A percentile compares a stretch with the other conserved stretches of the same genome.
phyloP scores from a whole-genome alignment of 2,888 invertebrate genomes.

The Sialis fuliginosa region DNA sequence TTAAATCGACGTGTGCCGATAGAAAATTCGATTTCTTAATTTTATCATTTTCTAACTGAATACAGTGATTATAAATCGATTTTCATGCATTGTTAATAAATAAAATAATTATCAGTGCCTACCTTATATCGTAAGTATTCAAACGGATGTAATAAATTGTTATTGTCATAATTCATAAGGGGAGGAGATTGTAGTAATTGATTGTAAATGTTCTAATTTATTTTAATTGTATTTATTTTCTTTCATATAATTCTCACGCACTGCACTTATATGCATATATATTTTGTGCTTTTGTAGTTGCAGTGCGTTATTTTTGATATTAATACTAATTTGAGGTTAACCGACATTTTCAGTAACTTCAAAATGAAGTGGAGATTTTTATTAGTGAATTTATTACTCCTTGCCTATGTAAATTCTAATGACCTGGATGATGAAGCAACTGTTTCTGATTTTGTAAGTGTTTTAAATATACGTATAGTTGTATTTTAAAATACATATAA shows the following conservation, averaged over 20 bases:
- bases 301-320: neutral
- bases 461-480: neutral
- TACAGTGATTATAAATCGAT: too few species aligned
- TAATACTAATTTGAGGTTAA: neutral
- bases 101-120: too few species aligned
- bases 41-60: neutral
- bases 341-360: neutral
- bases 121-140: too few species aligned
- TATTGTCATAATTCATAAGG: neutral
- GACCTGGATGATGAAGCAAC: slow-evolving; percentile 1
- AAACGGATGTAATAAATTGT: too few species aligned
- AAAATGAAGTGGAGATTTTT: slow-evolving; percentile 1
- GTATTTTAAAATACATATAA: neutral
- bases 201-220: too few species aligned
- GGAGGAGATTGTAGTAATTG: neutral
- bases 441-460: slow-evolving; percentile 1
- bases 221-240: too few species aligned
- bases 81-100: too few species aligned
- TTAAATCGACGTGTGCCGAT: neutral
- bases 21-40: neutral
- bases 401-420: neutral
- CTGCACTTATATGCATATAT: too few species aligned
- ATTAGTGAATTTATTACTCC: neutral
- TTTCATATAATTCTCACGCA: too few species aligned
- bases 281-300: neutral